Base-by-base conservation (phyloP, 2,888 invertebrate genomes). In the Nymphalis urticae region DNA sequence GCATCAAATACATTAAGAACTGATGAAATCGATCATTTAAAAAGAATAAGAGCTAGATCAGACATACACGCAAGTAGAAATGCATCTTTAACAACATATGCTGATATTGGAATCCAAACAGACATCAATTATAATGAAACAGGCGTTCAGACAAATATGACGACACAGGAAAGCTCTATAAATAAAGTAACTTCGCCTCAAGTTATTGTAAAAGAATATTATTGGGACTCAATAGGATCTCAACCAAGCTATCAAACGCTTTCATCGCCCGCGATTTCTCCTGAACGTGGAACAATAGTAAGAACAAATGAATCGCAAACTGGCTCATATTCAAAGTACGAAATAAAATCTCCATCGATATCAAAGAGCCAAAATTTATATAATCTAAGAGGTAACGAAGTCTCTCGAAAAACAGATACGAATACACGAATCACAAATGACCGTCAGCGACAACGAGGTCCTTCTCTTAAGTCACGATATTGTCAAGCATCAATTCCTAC, bases 121-220 rank as follows among this genome's bases (percentile, higher is more conserved):
- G n/a, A 2, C 19, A 70, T 65, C 9, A 47, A 17, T n/a, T 27
- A 58, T n/a, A 62, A 48, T 42, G 68, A 17, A 21, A 8, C 32
- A 6, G 60, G 66, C 10, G 32, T 58, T 21, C 64, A 70, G 54
- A 72, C 70, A 10, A 61, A 36, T n/a, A 42, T 51, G 10, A 1
- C 68, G 19, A 24, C 47, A 5, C 64, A 54, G n/a, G 59, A 47
- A 21, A n/a, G 19, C 32, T 62, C 61, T 10, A 50, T 65, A 32
- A 19, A 48, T 42, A 65, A 27, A 64, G 74, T 73, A 36, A 36
- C 75, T 27, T 69, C 77, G 2, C 83, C 85, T 4, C 77, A 80
- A 69, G 73, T 84, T 0, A 71, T 82, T 2, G 74, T 86, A 3
- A 85, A 84, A 66, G 83, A 88, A 68, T 84, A 81, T 65, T 75